A percentile compares a stretch with the other conserved stretches of the same genome.
phyloP scores from a whole-genome alignment of 1,140 invertebrate genomes.

The Neelides sp. region DNA sequence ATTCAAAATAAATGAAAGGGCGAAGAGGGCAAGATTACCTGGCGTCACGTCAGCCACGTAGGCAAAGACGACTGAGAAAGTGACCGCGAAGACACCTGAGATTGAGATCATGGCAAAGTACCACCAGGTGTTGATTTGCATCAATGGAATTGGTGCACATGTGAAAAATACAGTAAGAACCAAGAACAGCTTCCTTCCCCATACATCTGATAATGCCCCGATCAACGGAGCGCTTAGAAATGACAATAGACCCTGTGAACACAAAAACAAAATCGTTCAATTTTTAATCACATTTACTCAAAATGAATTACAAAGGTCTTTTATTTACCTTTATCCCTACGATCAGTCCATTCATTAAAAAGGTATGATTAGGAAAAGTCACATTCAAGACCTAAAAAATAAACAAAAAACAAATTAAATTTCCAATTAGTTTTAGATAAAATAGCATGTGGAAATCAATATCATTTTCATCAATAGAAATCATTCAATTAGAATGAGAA shows the following conservation, averaged over 20 bases:
- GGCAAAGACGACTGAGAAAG: constrained; percentile 96
- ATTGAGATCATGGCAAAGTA: constrained; percentile 99
- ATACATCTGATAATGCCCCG: constrained; percentile 92
- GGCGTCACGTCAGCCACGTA: constrained; percentile 97
- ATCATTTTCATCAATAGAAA: neutral
- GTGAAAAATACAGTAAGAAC: constrained; percentile 98
- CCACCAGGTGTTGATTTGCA: constrained; percentile 99
- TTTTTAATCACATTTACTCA: neutral
- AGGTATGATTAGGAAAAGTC: constrained; percentile 97
- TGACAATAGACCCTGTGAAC: constrained; percentile 76
- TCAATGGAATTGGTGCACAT: constrained; percentile 94
- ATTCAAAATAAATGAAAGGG: no score
- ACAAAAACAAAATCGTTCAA: neutral
- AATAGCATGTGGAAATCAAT: constrained; percentile 3
- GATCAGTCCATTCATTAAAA: constrained; percentile 98
- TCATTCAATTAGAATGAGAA: constrained; percentile 2
- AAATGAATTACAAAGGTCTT: neutral
- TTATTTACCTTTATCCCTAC: constrained; percentile 78
- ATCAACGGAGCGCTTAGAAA: constrained; percentile 94
- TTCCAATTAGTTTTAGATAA: neutral
- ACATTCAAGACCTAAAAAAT: constrained; percentile 66
- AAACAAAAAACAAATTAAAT: constrained; percentile 13
- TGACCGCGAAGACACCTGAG: constrained; percentile 95
- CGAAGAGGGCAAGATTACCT: constrained; percentile 24
- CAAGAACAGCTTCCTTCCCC: constrained; percentile 96